Evolutionary conservation across 1,140 invertebrate genomes (phyloP).

Genomic region (Drosophila varians): DNA sequence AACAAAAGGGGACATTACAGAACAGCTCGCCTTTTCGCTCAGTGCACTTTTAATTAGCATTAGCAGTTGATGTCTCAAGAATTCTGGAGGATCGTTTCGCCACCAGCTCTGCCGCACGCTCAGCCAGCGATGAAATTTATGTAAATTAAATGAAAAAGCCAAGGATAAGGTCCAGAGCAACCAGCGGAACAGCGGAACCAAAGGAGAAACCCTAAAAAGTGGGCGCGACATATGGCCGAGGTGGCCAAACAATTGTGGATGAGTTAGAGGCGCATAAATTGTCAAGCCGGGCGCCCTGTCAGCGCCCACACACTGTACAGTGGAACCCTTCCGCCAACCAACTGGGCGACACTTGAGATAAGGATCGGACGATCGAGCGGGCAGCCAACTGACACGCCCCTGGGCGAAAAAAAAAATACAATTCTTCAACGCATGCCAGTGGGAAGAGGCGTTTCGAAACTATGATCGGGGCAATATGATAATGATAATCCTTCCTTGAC

Average conservation of each 20-base stretch:
- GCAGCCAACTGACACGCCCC: conserved; percentile 61
- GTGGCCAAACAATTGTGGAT: conserved; percentile 38
- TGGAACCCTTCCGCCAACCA: conserved; percentile 41
- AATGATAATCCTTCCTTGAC: not conserved
- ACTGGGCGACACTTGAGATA: conserved; percentile 65
- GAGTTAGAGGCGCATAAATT: conserved; percentile 69
- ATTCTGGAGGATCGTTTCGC: conserved; percentile 7
- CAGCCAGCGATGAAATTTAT: conserved; percentile 79
- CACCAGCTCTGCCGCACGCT: not conserved
- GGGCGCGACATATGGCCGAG: conserved; percentile 56
- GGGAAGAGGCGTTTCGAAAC: not conserved
- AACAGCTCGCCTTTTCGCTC: not conserved
- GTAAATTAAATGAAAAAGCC: conserved; percentile 68
- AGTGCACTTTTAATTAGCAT: conserved; percentile 52
- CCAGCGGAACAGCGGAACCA: conserved; percentile 68
- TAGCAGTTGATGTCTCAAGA: conserved; percentile 43
- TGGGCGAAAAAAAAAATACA: not conserved
- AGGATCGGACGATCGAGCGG: conserved; percentile 35
- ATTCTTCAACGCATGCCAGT: not conserved
- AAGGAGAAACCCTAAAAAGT: conserved; percentile 1
- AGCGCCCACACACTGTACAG: conserved; percentile 28
- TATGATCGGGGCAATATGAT: not conserved
- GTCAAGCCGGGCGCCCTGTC: conserved; percentile 55
- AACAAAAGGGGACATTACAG: too few species aligned
- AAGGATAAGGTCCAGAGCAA: conserved; percentile 54